Conservation (phyloP, 2,888 invertebrate genomes). For the Ophion obscuratus region DNA sequence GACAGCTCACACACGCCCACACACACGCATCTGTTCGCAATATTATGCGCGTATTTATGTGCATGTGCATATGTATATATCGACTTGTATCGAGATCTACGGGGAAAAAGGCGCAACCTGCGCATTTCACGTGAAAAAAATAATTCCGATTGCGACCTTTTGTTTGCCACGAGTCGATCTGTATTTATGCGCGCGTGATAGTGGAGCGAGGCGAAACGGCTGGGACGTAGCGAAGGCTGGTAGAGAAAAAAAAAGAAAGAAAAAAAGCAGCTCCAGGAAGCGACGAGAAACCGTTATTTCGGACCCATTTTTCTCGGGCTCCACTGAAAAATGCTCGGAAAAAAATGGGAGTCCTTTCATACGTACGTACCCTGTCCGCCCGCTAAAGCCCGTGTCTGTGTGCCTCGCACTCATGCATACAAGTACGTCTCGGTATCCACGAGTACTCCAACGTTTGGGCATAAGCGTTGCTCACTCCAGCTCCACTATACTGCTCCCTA, state of each 20-base stretch:
- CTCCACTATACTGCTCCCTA: conserved; percentile 19
- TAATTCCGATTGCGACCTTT: conserved; percentile 35
- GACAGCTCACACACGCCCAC: conserved; percentile 20
- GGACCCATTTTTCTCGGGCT: conserved; percentile 65
- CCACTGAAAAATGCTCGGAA: conserved; percentile 65
- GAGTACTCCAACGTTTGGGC: conserved; percentile 26
- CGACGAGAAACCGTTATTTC: conserved; percentile 63
- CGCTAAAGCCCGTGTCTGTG: conserved; percentile 22
- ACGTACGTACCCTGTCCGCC: conserved; percentile 16
- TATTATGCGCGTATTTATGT: conserved; percentile 38
- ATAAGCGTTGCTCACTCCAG: conserved; percentile 11
- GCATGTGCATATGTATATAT: conserved; percentile 1
- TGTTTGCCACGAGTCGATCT: conserved; percentile 23
- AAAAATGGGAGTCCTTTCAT: conserved; percentile 42
- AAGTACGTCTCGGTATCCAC: conserved; percentile 3
- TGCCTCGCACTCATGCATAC: conserved; percentile 14
- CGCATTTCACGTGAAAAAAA: conserved; percentile 8
- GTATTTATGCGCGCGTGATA: conserved; percentile 33
- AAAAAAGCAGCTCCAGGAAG: conserved; percentile 55
- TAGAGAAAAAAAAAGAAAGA: not conserved
- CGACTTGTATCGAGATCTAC: conserved; percentile 7
- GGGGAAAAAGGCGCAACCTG: conserved; percentile 27
- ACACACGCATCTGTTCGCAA: conserved; percentile 32
- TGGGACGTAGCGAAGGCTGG: conserved; percentile 26
- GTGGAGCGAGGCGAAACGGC: conserved; percentile 17